These are phyloP conservation scores for Ia io DNA, from an alignment of 2,113 vertebrate species.

Conservation along the genomic window DNA sequence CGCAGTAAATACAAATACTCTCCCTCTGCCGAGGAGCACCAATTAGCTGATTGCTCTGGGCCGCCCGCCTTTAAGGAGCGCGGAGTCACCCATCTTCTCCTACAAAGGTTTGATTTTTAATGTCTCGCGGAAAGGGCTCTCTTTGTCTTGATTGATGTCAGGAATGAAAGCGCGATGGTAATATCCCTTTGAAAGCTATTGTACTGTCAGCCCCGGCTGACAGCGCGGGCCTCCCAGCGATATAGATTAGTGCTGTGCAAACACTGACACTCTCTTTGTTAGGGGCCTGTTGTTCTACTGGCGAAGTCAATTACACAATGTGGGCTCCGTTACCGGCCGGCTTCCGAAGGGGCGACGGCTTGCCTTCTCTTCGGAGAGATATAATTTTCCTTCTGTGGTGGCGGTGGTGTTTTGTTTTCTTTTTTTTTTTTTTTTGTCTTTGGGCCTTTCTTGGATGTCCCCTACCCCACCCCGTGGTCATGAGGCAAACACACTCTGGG, in stretches of 20 bases:
- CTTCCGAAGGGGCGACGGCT: slow-evolving; percentile 83
- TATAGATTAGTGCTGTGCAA: slow-evolving; percentile 88
- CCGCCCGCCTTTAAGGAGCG: slow-evolving; percentile 81
- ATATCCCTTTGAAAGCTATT: slow-evolving; percentile 89
- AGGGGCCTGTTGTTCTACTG: slow-evolving; percentile 85
- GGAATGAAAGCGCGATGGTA: slow-evolving; percentile 87
- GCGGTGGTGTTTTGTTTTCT: slow-evolving; percentile 32
- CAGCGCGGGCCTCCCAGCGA: slow-evolving; percentile 86
- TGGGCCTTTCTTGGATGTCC: not conserved
- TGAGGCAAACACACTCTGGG: slow-evolving; percentile 69
- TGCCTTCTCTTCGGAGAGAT: slow-evolving; percentile 83
- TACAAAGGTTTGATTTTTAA: slow-evolving; percentile 86
- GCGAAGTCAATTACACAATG: slow-evolving; percentile 88
- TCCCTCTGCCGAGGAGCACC: slow-evolving; percentile 77
- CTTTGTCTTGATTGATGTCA: slow-evolving; percentile 90
- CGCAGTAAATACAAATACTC: slow-evolving; percentile 85
- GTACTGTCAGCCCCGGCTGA: slow-evolving; percentile 85
- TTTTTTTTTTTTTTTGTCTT: slow-evolving; percentile 6
- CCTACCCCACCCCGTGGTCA: not conserved
- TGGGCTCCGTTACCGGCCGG: slow-evolving; percentile 86
- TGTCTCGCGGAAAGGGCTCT: slow-evolving; percentile 86
- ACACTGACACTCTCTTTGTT: slow-evolving; percentile 88
- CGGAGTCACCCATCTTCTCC: slow-evolving; percentile 83
- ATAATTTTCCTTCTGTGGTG: slow-evolving; percentile 78
- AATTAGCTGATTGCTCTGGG: slow-evolving; percentile 84